phyloP scores from a whole-genome alignment of 2,888 invertebrate genomes.

The Eumacrocentrus americanus region DNA sequence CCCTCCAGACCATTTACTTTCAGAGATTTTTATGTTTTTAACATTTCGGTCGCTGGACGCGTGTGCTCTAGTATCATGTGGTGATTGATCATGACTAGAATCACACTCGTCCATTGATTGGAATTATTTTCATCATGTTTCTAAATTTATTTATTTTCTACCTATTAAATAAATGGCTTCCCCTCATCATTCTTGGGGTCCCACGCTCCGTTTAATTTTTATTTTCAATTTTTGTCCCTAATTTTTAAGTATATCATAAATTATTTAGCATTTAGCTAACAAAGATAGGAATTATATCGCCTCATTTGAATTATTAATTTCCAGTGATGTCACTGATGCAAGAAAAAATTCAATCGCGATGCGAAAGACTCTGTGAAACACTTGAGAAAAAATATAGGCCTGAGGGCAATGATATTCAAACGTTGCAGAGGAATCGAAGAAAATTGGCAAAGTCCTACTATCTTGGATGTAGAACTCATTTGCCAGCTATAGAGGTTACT shows the following conservation, averaged over 20 bases:
- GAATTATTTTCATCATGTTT: constrained; percentile 40
- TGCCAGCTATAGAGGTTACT: constrained; percentile 47
- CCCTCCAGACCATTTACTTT: constrained; percentile 16
- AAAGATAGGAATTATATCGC: neutral
- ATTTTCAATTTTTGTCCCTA: neutral
- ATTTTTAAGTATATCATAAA: neutral
- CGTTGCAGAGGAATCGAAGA: constrained; percentile 37
- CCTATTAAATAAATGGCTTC: neutral
- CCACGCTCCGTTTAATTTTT: constrained; percentile 21
- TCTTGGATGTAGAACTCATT: constrained; percentile 37
- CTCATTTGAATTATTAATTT: constrained; percentile 24
- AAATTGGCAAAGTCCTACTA: constrained; percentile 40
- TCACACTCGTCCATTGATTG: constrained; percentile 57
- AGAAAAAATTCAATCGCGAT: constrained; percentile 40
- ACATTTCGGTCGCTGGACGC: constrained; percentile 48
- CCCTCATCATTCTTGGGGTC: neutral
- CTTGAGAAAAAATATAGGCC: constrained; percentile 40
- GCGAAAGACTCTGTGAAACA: constrained; percentile 40
- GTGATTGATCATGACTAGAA: constrained; percentile 56
- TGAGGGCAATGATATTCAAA: constrained; percentile 33
- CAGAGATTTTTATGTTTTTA: constrained; percentile 20
- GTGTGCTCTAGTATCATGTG: constrained; percentile 57
- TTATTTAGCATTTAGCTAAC: neutral
- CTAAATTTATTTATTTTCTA: constrained; percentile 1
- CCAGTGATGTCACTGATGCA: constrained; percentile 44